Evolutionary conservation across 2,113 vertebrate genomes (phyloP), one percentile per base, ranked within the genome.

Genomic region (Sakesphorus luctuosus): DNA sequence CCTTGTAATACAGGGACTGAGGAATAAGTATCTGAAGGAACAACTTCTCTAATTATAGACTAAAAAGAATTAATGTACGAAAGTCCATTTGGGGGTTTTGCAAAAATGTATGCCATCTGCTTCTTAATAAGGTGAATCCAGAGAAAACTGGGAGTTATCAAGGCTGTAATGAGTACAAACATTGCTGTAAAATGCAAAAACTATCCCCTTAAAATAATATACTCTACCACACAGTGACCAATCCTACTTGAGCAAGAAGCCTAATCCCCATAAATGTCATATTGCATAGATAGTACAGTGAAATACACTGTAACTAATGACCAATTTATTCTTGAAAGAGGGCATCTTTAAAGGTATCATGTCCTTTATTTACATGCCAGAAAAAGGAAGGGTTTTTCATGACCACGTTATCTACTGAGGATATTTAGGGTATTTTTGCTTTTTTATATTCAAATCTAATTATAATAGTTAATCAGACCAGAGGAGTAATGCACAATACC

Each of bases 11-110:
- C 47, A 75, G 38, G 19, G 28, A 56, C 26, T 67, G 56, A 76
- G 46, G 79, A 95, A 86, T 49, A 71, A 77, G 40, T 40, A 78
- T 47, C 50, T 74, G 75, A 90, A 94, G 74, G 75, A 94, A 80
- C 26, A 85, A 59, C 29, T 87, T 80, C 36, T 55, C 36, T 75
- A 96, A 96, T 86, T 88, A 90, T 10, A 94, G 43, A 49, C 50
- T 80, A 23, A 90, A 90, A 90, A 55, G 75, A 8, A 31, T 6
- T 23, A 16, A 43, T 43, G 16, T 90, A 50, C 3, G 0, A 21
- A 86, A 67, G 38, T 46, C 35, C 52, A 28, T 88, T 88, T 84
- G 35, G 21, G 36, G 35, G 72, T 71, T 93, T 88, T 74, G 47
- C 72, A 87, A 83, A 24, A 61, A 74, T 9, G 7, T 62, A 44